Evolutionary conservation across 2,888 invertebrate genomes (phyloP), one percentile per base, ranked within the genome.

Genomic region (Tinea trinotella): DNA sequence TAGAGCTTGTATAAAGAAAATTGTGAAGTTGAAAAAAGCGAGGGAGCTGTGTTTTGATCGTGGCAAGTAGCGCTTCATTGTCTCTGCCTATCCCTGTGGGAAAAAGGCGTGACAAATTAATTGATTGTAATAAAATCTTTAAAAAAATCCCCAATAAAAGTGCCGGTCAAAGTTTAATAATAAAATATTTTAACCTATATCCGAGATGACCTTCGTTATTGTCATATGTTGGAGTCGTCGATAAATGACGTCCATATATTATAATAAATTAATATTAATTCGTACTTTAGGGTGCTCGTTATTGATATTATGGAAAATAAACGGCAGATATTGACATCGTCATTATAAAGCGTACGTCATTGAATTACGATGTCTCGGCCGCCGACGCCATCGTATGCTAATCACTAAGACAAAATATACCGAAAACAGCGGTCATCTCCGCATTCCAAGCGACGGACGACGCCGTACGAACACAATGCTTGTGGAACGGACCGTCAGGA

Each of bases 351-450:
- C 17, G 46, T 19, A 19, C 46, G 46, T 46, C 19, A 46, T 46
- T 46, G 19, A 46, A 19, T 17, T 19, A 19, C 46, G 46, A 19
- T 56, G 57, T 59, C 61, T 40, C 40, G 40, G 66, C 69, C 73
- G 68, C 66, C 67, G 65, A 60, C 67, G 70, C 68, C 66, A 62
- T 59, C 60, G 63, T 73, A 81, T 79, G 79, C 61, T 74, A 81
- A 82, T 77, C 58, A 69, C 67, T 62, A 66, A 65, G 64, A 60
- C 63, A 63, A 64, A 66, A 68, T 67, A 65, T 67, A 67, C 67
- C 74, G 64, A 74, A 75, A 70, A 67, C 62, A 61, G 67, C 69
- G 73, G 70, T 71, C 78, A 77, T 82, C 83, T 83, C 84, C 83
- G 83, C 83, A 84, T 84, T 83, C 84, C 77, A 62, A 62, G 64